Evolutionary conservation across 2,797 vertebrate species (phyloP).

Genomic region (Rhincodon typus): DNA sequence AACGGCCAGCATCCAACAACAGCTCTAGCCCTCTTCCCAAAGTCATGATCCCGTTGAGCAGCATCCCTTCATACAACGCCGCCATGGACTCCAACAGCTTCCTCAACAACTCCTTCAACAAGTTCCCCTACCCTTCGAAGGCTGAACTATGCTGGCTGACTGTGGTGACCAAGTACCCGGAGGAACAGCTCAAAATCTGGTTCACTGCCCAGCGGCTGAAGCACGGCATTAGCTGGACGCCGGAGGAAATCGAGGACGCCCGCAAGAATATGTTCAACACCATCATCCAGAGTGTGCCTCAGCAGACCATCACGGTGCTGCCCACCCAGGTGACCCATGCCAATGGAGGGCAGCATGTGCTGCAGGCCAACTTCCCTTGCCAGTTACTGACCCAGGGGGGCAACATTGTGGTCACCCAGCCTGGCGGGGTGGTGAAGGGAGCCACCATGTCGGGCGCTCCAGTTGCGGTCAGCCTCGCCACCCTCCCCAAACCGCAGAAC

Average conservation of each 20-base stretch:
- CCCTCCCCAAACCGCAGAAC: constrained; percentile 66
- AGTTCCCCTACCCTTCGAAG: constrained; percentile 95
- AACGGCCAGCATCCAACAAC: constrained; percentile 50
- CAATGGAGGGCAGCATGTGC: constrained; percentile 79
- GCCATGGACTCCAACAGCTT: constrained; percentile 96
- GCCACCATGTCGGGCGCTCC: constrained; percentile 78
- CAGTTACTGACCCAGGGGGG: constrained; percentile 68
- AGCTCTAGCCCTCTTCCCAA: constrained; percentile 87
- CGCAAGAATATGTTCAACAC: constrained; percentile 98
- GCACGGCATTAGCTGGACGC: constrained; percentile 97
- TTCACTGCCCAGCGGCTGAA: constrained; percentile 95
- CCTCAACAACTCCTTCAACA: constrained; percentile 92
- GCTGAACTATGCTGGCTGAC: constrained; percentile 95
- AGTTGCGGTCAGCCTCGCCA: constrained; percentile 72
- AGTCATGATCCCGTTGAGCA: constrained; percentile 97
- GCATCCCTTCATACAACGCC: constrained; percentile 90
- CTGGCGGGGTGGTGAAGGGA: constrained; percentile 76
- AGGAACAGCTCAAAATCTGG: constrained; percentile 99
- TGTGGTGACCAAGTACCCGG: constrained; percentile 93
- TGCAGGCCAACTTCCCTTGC: constrained; percentile 83
- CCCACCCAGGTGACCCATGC: constrained; percentile 75
- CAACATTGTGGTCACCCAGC: constrained; percentile 78
- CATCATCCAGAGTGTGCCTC: constrained; percentile 84
- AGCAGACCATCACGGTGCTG: constrained; percentile 83
- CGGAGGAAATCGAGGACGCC: constrained; percentile 93